Conservation (phyloP, 30 jellyfish, hydroid and myxozoan species). For the Chironex yamaguchii region DNA sequence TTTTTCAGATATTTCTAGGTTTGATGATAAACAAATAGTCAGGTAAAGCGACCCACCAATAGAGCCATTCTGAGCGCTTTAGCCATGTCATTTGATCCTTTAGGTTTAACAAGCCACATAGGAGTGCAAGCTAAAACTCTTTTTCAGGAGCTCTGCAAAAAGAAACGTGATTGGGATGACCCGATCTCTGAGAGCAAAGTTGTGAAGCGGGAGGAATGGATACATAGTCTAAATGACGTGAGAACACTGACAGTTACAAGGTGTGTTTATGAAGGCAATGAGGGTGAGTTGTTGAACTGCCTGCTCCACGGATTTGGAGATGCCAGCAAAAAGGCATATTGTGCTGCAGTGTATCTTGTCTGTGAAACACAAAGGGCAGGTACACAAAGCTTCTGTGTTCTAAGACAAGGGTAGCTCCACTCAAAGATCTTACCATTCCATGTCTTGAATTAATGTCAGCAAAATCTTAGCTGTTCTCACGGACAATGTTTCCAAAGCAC, state of each 20-base stretch:
- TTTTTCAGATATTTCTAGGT: constrained; percentile 43
- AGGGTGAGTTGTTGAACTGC: constrained; percentile 35
- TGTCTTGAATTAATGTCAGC: constrained; percentile 48
- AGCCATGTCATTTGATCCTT: constrained; percentile 11
- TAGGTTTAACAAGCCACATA: neutral
- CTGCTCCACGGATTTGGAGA: constrained; percentile 35
- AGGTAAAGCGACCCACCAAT: constrained; percentile 30
- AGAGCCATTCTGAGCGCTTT: constrained; percentile 24
- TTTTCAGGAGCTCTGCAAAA: constrained; percentile 22
- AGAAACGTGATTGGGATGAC: constrained; percentile 45
- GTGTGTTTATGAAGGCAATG: constrained; percentile 5
- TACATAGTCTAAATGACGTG: constrained; percentile 24
- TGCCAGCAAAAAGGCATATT: constrained; percentile 36
- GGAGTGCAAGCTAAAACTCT: neutral
- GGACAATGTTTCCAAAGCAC: constrained; percentile 1
- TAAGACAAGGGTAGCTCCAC: constrained; percentile 60
- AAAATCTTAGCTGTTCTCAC: neutral
- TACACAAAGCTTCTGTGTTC: constrained; percentile 26
- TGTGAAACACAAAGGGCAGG: constrained; percentile 29
- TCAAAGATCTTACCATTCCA: constrained; percentile 35
- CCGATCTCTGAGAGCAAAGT: constrained; percentile 28
- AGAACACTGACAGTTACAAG: constrained; percentile 2
- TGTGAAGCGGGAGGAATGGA: constrained; percentile 23
- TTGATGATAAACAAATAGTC: neutral
- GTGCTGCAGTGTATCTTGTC: constrained; percentile 37